A percentile compares a stretch with the other conserved stretches of the same genome.
Conservation (phyloP, 1,140 invertebrate species). For the Bombus waltoni region DNA sequence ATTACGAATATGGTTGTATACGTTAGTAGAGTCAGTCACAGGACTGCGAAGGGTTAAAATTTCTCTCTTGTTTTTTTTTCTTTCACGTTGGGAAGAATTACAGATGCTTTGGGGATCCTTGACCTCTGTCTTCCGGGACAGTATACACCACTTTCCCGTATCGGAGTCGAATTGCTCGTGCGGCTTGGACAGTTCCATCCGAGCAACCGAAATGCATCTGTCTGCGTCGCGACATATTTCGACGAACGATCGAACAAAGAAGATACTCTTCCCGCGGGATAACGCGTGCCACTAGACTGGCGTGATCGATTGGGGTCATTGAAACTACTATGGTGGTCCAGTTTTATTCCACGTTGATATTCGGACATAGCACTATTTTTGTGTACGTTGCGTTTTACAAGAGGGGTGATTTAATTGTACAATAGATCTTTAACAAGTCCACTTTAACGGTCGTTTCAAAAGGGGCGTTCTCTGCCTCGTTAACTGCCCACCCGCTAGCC, state of each 20-base stretch:
- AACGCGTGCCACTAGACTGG: background rate
- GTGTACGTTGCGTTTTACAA: no score
- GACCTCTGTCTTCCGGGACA: constrained; percentile 22
- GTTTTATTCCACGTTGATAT: no score
- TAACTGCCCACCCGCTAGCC: no score
- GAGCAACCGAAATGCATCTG: constrained; percentile 15
- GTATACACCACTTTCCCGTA: constrained; percentile 41
- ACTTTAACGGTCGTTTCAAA: no score
- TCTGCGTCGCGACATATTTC: constrained; percentile 24
- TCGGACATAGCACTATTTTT: no score
- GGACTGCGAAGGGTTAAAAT: background rate
- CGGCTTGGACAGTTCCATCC: background rate
- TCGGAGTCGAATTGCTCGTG: constrained; percentile 28
- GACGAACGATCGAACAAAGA: constrained; percentile 25
- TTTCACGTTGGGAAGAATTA: constrained; percentile 17
- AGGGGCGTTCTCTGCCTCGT: no score
- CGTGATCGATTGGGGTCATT: no score
- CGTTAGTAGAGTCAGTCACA: background rate
- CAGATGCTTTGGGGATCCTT: constrained; percentile 16
- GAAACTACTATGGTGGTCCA: no score
- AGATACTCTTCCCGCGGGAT: constrained; percentile 28
- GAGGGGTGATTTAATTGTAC: no score
- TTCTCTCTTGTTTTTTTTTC: background rate
- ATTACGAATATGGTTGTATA: background rate
- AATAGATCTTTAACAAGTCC: no score